phyloP scores from a whole-genome alignment of 35 echinoderm and acorn worm genomes.

The Hemicentrotus pulcherrimus region DNA sequence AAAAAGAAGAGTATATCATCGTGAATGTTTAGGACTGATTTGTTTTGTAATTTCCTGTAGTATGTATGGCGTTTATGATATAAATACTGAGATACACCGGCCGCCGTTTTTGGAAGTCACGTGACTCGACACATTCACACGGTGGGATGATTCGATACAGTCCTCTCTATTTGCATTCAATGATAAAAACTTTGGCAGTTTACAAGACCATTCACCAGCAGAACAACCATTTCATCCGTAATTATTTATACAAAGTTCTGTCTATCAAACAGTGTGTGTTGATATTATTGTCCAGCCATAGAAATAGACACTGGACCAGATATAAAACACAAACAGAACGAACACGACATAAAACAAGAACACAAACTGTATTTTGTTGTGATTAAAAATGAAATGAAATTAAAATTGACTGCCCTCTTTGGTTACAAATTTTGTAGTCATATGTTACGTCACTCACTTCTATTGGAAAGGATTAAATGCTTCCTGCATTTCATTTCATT shows the following conservation, averaged over 20 bases:
- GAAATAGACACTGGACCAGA: background rate
- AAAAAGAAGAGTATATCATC: too few species aligned
- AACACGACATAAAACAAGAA: slow-evolving; percentile 23
- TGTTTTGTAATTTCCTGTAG: background rate
- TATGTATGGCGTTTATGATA: background rate
- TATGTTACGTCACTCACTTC: background rate
- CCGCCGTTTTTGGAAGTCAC: background rate
- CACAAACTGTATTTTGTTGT: background rate
- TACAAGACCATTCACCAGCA: background rate
- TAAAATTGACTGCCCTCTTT: slow-evolving; percentile 21
- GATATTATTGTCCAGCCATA: slow-evolving; percentile 22
- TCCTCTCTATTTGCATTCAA: background rate
- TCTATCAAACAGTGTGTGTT: slow-evolving; percentile 11
- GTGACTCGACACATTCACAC: background rate
- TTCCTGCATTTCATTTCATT: background rate
- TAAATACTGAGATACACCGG: background rate
- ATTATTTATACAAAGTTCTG: slow-evolving; percentile 30
- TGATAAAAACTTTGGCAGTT: background rate
- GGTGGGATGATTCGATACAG: background rate
- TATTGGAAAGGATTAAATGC: background rate
- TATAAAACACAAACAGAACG: slow-evolving; percentile 15
- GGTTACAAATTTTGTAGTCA: background rate
- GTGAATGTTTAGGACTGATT: too few species aligned
- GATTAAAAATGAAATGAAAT: background rate
- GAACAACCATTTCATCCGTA: background rate